Conservation (phyloP, 2,113 vertebrate genomes). For the Marcusenius ussheri region DNA sequence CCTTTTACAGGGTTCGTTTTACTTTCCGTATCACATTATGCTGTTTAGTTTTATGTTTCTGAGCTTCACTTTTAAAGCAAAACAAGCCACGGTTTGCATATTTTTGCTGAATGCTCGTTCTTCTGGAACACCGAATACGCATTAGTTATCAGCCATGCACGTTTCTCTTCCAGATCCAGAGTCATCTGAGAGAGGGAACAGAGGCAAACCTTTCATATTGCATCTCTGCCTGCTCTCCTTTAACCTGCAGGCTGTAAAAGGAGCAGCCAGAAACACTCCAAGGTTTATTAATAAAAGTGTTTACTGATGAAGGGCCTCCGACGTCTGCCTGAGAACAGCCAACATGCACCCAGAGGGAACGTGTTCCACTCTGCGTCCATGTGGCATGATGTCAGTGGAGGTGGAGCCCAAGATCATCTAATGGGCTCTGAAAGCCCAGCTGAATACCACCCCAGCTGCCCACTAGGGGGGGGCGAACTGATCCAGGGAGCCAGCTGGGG, state of each 20-base stretch:
- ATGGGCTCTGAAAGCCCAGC: background rate
- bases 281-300: background rate
- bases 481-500: background rate
- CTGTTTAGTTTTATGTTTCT: background rate
- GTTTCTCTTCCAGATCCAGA: background rate
- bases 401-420: background rate
- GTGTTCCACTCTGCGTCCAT: background rate
- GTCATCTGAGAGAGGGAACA: background rate
- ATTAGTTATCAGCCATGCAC: background rate
- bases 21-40: background rate
- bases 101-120: background rate
- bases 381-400: background rate
- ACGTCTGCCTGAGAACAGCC: background rate
- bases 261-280: background rate
- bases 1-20: background rate
- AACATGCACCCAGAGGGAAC: background rate
- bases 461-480: background rate
- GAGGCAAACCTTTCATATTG: background rate
- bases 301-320: background rate
- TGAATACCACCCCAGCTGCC: background rate
- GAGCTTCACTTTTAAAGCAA: background rate
- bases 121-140: background rate
- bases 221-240: background rate
- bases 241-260: background rate
- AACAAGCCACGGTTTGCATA: background rate